Base-by-base conservation (phyloP, 2,797 vertebrate species). In the Alcedo atthis region DNA sequence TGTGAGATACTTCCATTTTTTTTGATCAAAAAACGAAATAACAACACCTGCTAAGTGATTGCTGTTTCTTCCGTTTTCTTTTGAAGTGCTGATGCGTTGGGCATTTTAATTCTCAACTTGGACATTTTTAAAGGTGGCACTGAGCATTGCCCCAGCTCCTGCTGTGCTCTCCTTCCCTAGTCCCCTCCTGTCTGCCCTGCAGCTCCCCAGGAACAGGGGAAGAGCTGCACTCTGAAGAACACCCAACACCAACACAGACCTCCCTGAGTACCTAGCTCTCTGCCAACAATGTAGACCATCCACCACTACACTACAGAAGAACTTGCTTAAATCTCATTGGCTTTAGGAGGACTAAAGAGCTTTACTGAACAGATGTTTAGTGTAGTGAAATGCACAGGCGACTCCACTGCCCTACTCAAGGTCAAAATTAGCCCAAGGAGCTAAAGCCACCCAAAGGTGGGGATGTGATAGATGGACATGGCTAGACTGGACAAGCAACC, bases 201-300 rank as follows among this genome's bases (percentile, higher is more conserved):
- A 66, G 6, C 14, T 22, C 49, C 63, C 12, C 20, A 5, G 53
- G 25, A 87, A 33, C 53, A 20, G 14, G 33, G 15, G 7, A 80
- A 69, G 48, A 61, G 43, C 54, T 57, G 61, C 62, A 67, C 55
- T 59, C 55, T 6, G 63, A 21, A 76, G 33, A 4, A 32, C 26
- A 48, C 9, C 18, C n/a, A 37, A 13, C 20, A 32, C 6, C 0
- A 9, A n/a, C 28, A 30, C 54, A 2, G 0, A 48, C 26, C 30
- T 79, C 33, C 66, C 35, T 5, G 1, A 6, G 3, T 13, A n/a
- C 0, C 0, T 0, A 26, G 15, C 32, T 3, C 2, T 3, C 62
- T 45, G 53, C 15, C 51, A 67, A 1, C 1, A 4, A 32, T 30
- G 14, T 20, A 26, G 57, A 48, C 33, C 51, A 69, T 8, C 66